A percentile compares a stretch with the other conserved stretches of the same genome.
phyloP scores from a whole-genome alignment of 2,888 invertebrate species.

The Idaea biselata region DNA sequence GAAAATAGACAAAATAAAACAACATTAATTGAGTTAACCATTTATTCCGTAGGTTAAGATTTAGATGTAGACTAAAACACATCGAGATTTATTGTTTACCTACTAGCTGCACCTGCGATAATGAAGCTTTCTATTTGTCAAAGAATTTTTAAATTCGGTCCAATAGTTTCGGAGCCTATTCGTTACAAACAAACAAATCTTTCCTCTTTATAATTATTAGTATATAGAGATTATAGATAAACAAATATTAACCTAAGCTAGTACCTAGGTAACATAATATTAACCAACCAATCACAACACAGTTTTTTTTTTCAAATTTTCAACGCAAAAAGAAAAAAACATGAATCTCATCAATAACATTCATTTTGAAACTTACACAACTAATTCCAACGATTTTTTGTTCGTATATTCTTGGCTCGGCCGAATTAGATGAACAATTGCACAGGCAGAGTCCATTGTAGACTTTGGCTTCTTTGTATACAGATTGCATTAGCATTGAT shows the following conservation, averaged over 20 bases:
- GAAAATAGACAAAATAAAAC: not conserved
- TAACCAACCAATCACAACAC: not conserved
- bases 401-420: not conserved
- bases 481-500: too few species aligned
- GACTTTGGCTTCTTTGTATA: not conserved
- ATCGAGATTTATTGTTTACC: not conserved
- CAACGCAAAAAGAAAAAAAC: not conserved
- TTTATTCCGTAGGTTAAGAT: not conserved
- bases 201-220: too few species aligned
- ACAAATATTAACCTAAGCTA: too few species aligned
- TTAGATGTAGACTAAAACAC: not conserved
- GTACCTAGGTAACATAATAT: too few species aligned
- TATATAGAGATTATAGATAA: too few species aligned
- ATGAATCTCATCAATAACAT: too few species aligned
- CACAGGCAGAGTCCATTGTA: not conserved
- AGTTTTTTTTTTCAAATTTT: not conserved
- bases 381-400: not conserved
- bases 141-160: too few species aligned
- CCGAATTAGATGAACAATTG: not conserved
- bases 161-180: too few species aligned
- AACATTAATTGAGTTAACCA: not conserved
- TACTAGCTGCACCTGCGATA: too few species aligned
- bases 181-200: too few species aligned
- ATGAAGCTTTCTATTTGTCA: too few species aligned
- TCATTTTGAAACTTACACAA: not conserved